These are phyloP conservation scores for Microctenopoma stevenorrisi DNA, from an alignment of 2,797 vertebrate species.

Conservation along the genomic window DNA sequence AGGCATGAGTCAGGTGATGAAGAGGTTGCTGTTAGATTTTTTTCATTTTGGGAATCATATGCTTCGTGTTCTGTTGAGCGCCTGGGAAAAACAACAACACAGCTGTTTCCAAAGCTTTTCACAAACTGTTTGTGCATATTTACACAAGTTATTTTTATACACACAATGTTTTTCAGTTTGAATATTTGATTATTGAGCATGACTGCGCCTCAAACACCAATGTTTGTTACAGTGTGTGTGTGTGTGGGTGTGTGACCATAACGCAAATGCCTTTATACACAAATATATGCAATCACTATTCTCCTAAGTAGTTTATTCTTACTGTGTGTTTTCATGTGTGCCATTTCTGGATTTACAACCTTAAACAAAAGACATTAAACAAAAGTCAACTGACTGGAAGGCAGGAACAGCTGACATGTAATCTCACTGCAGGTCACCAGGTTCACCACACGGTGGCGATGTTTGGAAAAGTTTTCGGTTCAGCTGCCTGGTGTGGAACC, in stretches of 20 bases:
- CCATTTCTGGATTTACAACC: background rate
- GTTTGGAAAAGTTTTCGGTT: slow-evolving; percentile 27
- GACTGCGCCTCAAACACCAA: slow-evolving; percentile 4
- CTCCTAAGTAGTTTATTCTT: background rate
- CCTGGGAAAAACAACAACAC: slow-evolving; percentile 25
- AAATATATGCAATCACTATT: background rate
- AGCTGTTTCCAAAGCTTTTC: slow-evolving; percentile 26
- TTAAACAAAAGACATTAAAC: background rate
- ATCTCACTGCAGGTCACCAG: slow-evolving; percentile 19
- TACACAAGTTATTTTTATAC: background rate
- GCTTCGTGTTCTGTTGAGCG: slow-evolving; percentile 15
- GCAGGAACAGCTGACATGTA: slow-evolving; percentile 26
- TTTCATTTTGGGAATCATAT: slow-evolving; percentile 39
- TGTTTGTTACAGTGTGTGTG: no score
- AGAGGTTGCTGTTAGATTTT: slow-evolving; percentile 37
- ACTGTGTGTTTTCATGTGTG: background rate
- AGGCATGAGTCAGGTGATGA: slow-evolving; percentile 34
- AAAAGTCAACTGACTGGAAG: slow-evolving; percentile 1
- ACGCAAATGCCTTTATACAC: background rate
- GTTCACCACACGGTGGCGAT: slow-evolving; percentile 62
- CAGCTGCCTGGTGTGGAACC: background rate
- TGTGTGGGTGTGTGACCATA: background rate
- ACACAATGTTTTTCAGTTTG: slow-evolving; percentile 5
- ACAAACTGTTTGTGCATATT: slow-evolving; percentile 26
- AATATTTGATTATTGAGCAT: slow-evolving; percentile 6